Percentiles rank a stretch among this genome's conserved stretches.
Evolutionary conservation across 2,113 vertebrate species (phyloP).

Genomic region (Mormoops blainvillei): DNA sequence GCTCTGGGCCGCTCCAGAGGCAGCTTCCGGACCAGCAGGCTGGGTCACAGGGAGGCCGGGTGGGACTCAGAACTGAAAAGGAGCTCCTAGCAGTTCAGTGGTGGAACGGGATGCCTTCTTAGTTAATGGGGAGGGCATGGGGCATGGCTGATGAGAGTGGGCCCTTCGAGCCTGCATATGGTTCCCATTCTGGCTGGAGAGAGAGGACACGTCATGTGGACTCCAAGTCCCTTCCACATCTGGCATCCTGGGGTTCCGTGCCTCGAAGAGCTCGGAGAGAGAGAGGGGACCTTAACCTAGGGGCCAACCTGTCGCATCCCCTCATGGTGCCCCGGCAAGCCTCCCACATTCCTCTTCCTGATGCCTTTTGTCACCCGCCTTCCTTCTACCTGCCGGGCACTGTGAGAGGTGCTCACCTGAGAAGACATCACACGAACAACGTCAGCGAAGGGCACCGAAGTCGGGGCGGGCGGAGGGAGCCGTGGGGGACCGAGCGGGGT

Average conservation of each 20-base stretch:
- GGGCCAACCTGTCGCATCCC: background rate
- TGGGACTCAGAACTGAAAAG: background rate
- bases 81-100: background rate
- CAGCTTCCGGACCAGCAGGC: too few species aligned
- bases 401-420: too few species aligned
- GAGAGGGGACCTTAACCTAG: background rate
- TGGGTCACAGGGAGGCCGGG: background rate
- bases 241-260: background rate
- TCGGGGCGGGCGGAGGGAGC: background rate
- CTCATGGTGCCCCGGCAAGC: rapidly evolving
- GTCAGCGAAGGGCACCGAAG: background rate
- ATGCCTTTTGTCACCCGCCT: background rate
- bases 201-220: rapidly evolving
- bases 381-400: background rate
- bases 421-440: background rate
- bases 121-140: background rate
- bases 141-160: too few species aligned
- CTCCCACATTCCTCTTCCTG: background rate
- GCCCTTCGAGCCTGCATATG: background rate
- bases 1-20: background rate
- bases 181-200: background rate
- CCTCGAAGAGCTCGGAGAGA: background rate
- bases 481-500: rapidly evolving
- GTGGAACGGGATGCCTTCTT: background rate
- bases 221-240: background rate